Base-by-base conservation (phyloP, 2,888 invertebrate species). In the Epistrophella euchroma region DNA sequence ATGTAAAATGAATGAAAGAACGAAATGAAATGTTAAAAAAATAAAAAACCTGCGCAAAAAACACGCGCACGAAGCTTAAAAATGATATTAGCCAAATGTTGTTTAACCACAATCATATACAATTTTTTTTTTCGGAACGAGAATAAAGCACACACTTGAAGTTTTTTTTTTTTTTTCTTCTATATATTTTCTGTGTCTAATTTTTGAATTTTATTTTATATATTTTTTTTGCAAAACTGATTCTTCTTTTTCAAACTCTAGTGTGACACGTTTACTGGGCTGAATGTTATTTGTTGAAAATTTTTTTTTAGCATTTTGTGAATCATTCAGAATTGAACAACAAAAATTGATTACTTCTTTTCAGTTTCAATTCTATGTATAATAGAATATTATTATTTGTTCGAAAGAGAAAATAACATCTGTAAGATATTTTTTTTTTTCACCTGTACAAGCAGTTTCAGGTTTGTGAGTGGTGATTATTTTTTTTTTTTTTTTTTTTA, bases 1-100 rank as follows among this genome's bases (percentile, higher is more conserved):
- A n/a, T n/a, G n/a, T 62, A 47, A 73, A 83, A 71, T 43, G 45
- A 71, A 71, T 28, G 40, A 70, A 66, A 62, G 55, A 73, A 73
- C 52, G 28, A 58, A 64, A 50, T 19, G 43, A 58, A 73, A 19
- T 32, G 50, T 50, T 50, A 43, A 35, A 56, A 81, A 78, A 66
- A 82, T 50, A 60, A 43, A 78, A 66, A 78, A 45, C 50, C 52
- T 52, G 50, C 70, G 83, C 78, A 77, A 78, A 78, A 83, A 86
- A 86, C 86, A 86, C 81, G 86, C 86, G 86, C 86, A 71, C 62
- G 77, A 80, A 86, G 86, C 82, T 86, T 82, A 78, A 82, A 66
- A 82, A 74, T 47, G 64, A 86, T 81, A 86, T 81, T 82, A 82
- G 82, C 86, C 86, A 82, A 86, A 86, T 86, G 86, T 82, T 77